phyloP scores from a whole-genome alignment of 2,113 vertebrate genomes.

The Silurus meridionalis region DNA sequence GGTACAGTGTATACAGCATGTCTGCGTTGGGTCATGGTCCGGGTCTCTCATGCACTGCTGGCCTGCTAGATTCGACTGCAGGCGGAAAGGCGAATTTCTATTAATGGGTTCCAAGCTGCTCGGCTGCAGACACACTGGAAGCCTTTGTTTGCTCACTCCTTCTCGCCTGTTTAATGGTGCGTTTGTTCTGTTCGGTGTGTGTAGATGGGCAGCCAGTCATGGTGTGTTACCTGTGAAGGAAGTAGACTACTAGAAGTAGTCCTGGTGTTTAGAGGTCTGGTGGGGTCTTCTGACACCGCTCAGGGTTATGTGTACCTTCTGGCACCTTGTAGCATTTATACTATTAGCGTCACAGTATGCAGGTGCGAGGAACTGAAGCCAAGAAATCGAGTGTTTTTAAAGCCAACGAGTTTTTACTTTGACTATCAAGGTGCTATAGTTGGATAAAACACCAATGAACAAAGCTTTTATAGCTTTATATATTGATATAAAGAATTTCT shows the following conservation, averaged over 20 bases:
- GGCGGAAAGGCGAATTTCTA: constrained; percentile 28
- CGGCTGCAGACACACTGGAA: constrained; percentile 27
- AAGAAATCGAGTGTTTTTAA: neutral
- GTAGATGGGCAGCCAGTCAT: neutral
- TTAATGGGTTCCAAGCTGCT: constrained; percentile 44
- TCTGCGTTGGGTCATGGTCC: constrained; percentile 23
- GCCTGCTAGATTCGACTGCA: constrained; percentile 21
- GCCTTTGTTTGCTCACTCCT: constrained; percentile 34
- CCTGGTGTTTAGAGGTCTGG: constrained; percentile 22
- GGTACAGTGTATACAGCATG: constrained; percentile 49
- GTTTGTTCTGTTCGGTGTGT: neutral
- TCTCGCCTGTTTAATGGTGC: constrained; percentile 10
- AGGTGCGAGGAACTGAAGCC: neutral
- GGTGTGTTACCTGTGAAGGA: constrained; percentile 6
- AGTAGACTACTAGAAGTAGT: neutral
- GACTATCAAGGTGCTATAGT: neutral
- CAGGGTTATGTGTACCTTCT: neutral
- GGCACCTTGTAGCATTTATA: constrained; percentile 12
- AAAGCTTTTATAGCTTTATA: neutral
- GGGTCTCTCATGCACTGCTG: constrained; percentile 9
- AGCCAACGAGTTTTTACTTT: neutral
- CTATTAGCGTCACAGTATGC: neutral
- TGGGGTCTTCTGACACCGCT: neutral
- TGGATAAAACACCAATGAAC: neutral
- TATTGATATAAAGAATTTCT: neutral